Base-by-base conservation (phyloP, 2,888 invertebrate species). In the Neoscelio sp. region DNA sequence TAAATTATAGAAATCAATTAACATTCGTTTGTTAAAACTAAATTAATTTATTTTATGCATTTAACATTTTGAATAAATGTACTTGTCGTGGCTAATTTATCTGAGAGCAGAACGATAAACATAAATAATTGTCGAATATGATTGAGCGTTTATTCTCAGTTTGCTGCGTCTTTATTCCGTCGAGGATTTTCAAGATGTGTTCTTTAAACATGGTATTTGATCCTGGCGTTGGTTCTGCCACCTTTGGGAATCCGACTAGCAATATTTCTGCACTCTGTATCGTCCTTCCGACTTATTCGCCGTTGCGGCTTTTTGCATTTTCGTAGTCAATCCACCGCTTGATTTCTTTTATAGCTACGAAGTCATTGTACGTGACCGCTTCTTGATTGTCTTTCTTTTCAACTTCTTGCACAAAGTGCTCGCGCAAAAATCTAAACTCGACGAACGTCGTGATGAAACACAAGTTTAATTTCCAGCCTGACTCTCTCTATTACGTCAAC, bases 161-260 rank as follows among this genome's bases (percentile, higher is more conserved):
- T 30, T 28, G 7, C 7, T 28, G 44, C 20, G 2, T 12, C 18
- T 44, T 42, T 18, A 42, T 30, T 44, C 44, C 12, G 6, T 12
- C 8, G 30, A 44, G 18, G 44, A 28, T 60, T 23, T 42, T 18
- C 18, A 60, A 17, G 44, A 33, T 60, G n/a, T n/a, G 58, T 44
- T 60, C 58, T 44, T 44, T 60, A 44, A 60, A 60, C 58, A 30
- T 23, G 12, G n/a, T 18, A 26, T 30, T 60, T 44, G 44, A 44
- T 44, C 44, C 44, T 60, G 18, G 10, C 10, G 20, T 30, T 44
- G 30, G 44, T 30, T 42, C 44, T 5, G 20, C 18, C 44, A 18
- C 58, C 58, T 60, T 30, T 60, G 44, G 42, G 30, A 60, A 60
- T 60, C 26, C 44, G 30, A 42, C 58, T 60, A 60, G 42, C 58